Percentiles rank a stretch among this genome's conserved stretches.
Evolutionary conservation across 2,888 invertebrate genomes (phyloP).

Genomic region (Eupithecia insigniata): DNA sequence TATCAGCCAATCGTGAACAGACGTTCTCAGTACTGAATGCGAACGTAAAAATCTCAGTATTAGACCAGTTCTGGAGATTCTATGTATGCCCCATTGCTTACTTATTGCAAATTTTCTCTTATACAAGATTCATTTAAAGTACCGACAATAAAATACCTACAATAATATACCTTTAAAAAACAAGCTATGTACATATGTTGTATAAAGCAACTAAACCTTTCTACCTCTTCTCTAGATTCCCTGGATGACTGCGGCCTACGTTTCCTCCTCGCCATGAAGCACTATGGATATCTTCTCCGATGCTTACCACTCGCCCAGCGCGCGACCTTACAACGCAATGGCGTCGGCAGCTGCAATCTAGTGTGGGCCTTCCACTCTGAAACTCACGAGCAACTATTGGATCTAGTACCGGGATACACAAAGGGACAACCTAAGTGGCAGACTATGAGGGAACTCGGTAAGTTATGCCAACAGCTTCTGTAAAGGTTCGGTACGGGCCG

Average conservation of each 20-base stretch:
- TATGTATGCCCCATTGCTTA: too few relatives aligned
- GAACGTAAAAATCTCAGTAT: too few relatives aligned
- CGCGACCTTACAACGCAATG: constrained; percentile 92
- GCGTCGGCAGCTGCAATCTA: constrained; percentile 94
- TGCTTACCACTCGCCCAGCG: constrained; percentile 96
- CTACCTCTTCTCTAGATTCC: constrained; percentile 83
- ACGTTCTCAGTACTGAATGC: too few relatives aligned
- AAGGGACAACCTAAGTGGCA: constrained; percentile 95
- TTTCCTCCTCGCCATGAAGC: constrained; percentile 98
- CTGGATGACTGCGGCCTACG: constrained; percentile 98
- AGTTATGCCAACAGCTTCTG: constrained; percentile 41
- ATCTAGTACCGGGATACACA: constrained; percentile 93
- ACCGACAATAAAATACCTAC: too few relatives aligned
- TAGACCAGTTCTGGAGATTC: too few relatives aligned
- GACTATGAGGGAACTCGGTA: constrained; percentile 93
- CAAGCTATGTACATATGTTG: too few relatives aligned
- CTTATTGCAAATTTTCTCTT: too few relatives aligned
- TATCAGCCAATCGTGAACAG: too few relatives aligned
- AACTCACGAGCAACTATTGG: constrained; percentile 96
- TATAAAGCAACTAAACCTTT: neutral
- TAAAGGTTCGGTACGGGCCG: too few relatives aligned
- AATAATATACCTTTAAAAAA: too few relatives aligned
- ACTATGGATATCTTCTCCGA: constrained; percentile 96
- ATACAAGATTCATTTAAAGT: too few relatives aligned
- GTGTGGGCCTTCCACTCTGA: constrained; percentile 99